phyloP scores from a whole-genome alignment of 1,140 invertebrate species.

The Drosophila pseudoobscura region DNA sequence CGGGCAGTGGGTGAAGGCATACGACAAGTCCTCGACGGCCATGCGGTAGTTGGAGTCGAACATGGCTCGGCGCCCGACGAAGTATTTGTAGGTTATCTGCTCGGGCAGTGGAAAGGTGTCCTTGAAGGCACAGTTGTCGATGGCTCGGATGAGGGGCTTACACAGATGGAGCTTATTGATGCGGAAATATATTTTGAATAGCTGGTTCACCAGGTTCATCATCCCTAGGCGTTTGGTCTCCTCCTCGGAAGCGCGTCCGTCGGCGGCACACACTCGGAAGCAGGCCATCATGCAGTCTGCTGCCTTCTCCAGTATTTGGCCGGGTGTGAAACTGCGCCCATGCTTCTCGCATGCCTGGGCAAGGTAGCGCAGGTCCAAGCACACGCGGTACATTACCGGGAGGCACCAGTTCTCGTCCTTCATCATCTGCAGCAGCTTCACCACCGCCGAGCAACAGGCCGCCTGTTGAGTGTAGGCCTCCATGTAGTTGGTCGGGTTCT shows the following conservation, averaged over 20 bases:
- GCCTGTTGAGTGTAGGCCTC: slow-evolving; percentile 92
- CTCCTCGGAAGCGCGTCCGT: slow-evolving; percentile 93
- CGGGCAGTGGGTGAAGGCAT: slow-evolving; percentile 96
- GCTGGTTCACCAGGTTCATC: slow-evolving; percentile 97
- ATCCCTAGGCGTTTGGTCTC: slow-evolving; percentile 98
- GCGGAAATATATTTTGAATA: slow-evolving; percentile 98
- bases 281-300: slow-evolving; percentile 97
- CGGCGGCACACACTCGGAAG: slow-evolving; percentile 97
- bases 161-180: slow-evolving; percentile 98
- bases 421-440: slow-evolving; percentile 92
- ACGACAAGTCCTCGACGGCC: slow-evolving; percentile 95
- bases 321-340: slow-evolving; percentile 85
- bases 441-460: slow-evolving; percentile 90
- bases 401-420: slow-evolving; percentile 99
- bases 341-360: slow-evolving; percentile 90
- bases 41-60: slow-evolving; percentile 98
- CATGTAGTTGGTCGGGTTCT: slow-evolving; percentile 86
- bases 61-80: slow-evolving; percentile 98
- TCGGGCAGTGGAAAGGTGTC: slow-evolving; percentile 93
- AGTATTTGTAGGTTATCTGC: slow-evolving; percentile 98
- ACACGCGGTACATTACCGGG: slow-evolving; percentile 94
- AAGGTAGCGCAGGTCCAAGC: slow-evolving; percentile 93
- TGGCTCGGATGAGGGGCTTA: slow-evolving; percentile 97
- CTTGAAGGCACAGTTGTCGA: slow-evolving; percentile 95
- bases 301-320: slow-evolving; percentile 95